These are phyloP conservation scores for Pachliopta kotzebuea DNA, from an alignment of 2,888 invertebrate species.

Conservation along the genomic window DNA sequence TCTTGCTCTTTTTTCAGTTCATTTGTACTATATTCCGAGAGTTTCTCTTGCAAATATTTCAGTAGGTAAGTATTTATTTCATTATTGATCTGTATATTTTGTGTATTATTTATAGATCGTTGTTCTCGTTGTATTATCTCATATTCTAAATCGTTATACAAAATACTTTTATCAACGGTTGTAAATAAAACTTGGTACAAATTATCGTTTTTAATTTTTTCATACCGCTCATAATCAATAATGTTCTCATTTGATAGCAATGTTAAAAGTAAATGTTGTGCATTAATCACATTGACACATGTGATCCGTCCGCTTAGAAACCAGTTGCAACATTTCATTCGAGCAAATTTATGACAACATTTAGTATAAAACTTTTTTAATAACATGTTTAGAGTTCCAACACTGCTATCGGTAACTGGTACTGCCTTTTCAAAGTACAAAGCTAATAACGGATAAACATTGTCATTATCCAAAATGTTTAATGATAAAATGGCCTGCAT, in stretches of 20 bases:
- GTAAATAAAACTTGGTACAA: slow-evolving; percentile 53
- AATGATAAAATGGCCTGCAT: slow-evolving; percentile 52
- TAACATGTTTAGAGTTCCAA: slow-evolving; percentile 53
- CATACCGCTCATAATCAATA: slow-evolving; percentile 20
- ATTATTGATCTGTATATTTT: slow-evolving; percentile 42
- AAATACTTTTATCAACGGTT: slow-evolving; percentile 53
- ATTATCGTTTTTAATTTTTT: slow-evolving; percentile 28
- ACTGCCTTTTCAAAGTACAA: slow-evolving; percentile 66
- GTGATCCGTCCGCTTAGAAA: slow-evolving; percentile 45
- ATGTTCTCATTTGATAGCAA: slow-evolving; percentile 60
- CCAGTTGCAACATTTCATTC: slow-evolving; percentile 58
- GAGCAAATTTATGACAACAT: slow-evolving; percentile 49
- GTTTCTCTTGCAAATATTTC: slow-evolving; percentile 41
- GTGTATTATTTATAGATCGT: slow-evolving; percentile 24
- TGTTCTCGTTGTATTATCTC: slow-evolving; percentile 34
- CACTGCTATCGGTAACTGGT: slow-evolving; percentile 55
- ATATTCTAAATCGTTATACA: slow-evolving; percentile 64
- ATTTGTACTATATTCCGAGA: slow-evolving; percentile 35
- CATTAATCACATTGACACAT: slow-evolving; percentile 36
- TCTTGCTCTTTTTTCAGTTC: slow-evolving; percentile 38
- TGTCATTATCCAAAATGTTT: slow-evolving; percentile 49
- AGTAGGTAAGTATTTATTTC: slow-evolving; percentile 43
- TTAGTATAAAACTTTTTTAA: slow-evolving; percentile 60
- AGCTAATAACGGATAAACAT: slow-evolving; percentile 56
- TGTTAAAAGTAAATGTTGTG: slow-evolving; percentile 51